These are phyloP conservation scores for Ispidina lecontei DNA, from an alignment of 2,797 vertebrate genomes.

Conservation along the genomic window DNA sequence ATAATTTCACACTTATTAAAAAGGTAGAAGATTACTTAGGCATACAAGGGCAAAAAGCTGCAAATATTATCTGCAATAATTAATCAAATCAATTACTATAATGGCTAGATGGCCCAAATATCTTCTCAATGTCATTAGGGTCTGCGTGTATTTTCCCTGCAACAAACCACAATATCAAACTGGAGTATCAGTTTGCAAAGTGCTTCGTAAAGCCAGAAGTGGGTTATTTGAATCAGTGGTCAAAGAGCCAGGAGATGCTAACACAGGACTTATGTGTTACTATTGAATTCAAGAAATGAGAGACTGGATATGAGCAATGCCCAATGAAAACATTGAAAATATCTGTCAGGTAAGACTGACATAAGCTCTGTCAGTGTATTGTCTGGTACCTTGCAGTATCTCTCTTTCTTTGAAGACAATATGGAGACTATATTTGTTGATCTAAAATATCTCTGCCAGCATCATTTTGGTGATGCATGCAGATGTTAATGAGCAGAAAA, in stretches of 20 bases:
- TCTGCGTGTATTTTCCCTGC: neutral
- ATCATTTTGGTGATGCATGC: neutral
- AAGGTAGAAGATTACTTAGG: neutral
- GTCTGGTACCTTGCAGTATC: neutral
- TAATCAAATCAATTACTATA: neutral
- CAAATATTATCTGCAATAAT: neutral
- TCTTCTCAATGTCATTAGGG: neutral
- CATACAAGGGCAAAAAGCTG: neutral
- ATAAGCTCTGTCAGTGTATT: neutral
- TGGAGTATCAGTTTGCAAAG: neutral
- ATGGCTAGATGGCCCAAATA: neutral
- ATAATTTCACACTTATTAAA: neutral
- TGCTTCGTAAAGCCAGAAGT: neutral
- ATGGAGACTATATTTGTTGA: neutral
- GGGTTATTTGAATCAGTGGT: neutral
- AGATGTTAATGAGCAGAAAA: neutral
- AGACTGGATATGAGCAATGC: neutral
- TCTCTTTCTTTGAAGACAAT: neutral
- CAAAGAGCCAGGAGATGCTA: neutral
- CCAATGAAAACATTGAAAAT: neutral
- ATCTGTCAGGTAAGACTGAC: neutral
- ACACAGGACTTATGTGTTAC: rapidly evolving
- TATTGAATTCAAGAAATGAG: neutral
- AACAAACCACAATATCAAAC: neutral
- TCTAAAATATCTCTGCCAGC: neutral